Evolutionary conservation across 2,113 vertebrate species (phyloP).

Genomic region (Eublepharis macularius): DNA sequence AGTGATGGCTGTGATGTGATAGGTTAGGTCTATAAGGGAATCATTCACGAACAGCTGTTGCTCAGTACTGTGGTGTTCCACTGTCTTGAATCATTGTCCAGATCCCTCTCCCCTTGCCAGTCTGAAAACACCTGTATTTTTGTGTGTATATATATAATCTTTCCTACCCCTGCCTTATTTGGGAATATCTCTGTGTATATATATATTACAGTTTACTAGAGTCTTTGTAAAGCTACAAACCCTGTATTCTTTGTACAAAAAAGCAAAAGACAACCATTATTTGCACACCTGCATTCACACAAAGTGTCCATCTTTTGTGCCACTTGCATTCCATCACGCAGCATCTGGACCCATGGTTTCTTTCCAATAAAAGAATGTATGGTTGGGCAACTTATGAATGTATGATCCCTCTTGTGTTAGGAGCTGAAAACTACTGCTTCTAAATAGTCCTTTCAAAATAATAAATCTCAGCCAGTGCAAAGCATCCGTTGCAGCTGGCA

Average conservation of each 20-base stretch:
- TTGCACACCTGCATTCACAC: conserved; percentile 36
- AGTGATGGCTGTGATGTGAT: rapidly evolving
- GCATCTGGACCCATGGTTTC: conserved; percentile 4
- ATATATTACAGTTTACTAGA: conserved; percentile 13
- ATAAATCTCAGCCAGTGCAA: neutral
- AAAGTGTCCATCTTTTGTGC: conserved; percentile 37
- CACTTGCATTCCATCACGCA: neutral
- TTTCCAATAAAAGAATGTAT: conserved; percentile 47
- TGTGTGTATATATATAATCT: conserved; percentile 16
- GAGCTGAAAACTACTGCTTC: conserved; percentile 24
- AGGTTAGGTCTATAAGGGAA: neutral
- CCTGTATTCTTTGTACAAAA: conserved; percentile 12
- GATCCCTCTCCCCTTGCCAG: conserved; percentile 17
- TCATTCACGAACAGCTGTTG: neutral
- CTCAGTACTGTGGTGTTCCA: neutral
- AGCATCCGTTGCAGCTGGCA: neutral
- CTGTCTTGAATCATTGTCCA: conserved; percentile 1
- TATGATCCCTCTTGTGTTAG: conserved; percentile 13
- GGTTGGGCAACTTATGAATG: conserved; percentile 52
- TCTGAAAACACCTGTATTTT: conserved; percentile 27
- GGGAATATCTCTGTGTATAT: neutral
- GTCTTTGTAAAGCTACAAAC: conserved; percentile 21
- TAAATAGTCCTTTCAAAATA: neutral
- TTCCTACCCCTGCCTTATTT: conserved; percentile 28
- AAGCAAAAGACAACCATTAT: conserved; percentile 22